A percentile compares a stretch with the other conserved stretches of the same genome.
Conservation (phyloP, 2,888 invertebrate genomes). For the Platerodrilus igneus region DNA sequence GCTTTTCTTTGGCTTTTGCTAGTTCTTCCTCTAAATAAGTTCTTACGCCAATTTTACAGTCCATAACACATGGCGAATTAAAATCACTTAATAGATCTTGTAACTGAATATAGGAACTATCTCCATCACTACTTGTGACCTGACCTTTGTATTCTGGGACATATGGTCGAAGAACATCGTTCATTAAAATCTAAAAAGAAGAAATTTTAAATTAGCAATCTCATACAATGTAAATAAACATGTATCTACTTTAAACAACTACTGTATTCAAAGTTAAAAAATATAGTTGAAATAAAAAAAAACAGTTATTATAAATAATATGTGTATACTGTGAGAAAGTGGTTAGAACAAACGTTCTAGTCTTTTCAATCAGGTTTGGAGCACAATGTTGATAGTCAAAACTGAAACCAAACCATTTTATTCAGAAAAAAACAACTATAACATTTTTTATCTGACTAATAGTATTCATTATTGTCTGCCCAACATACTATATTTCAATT, state of each 20-base stretch:
- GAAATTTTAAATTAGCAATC: constrained; percentile 1
- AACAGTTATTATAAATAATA: too few relatives aligned
- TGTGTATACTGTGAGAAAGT: too few relatives aligned
- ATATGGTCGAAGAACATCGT: constrained; percentile 80
- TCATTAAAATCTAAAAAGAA: constrained; percentile 64
- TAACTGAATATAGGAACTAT: constrained; percentile 82
- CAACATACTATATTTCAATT: too few relatives aligned
- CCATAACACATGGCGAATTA: constrained; percentile 92
- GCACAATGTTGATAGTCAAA: too few relatives aligned
- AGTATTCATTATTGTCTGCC: too few relatives aligned
- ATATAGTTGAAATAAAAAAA: background rate
- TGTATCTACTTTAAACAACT: constrained; percentile 1
- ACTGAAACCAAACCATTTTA: too few relatives aligned
- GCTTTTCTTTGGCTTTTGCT: constrained; percentile 91
- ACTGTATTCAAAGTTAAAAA: background rate
- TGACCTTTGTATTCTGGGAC: constrained; percentile 93
- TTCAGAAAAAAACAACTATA: too few relatives aligned
- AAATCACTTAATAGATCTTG: constrained; percentile 91
- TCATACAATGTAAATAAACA: constrained; percentile 7
- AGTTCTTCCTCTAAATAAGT: constrained; percentile 94
- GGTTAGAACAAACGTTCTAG: too few relatives aligned
- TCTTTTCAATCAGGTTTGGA: too few relatives aligned
- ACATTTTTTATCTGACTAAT: too few relatives aligned
- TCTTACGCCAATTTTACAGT: constrained; percentile 91
- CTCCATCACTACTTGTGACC: constrained; percentile 72